Evolutionary conservation across 2,797 vertebrate species (phyloP), one percentile per base, ranked within the genome.

Genomic region (Microhierax caerulescens): DNA sequence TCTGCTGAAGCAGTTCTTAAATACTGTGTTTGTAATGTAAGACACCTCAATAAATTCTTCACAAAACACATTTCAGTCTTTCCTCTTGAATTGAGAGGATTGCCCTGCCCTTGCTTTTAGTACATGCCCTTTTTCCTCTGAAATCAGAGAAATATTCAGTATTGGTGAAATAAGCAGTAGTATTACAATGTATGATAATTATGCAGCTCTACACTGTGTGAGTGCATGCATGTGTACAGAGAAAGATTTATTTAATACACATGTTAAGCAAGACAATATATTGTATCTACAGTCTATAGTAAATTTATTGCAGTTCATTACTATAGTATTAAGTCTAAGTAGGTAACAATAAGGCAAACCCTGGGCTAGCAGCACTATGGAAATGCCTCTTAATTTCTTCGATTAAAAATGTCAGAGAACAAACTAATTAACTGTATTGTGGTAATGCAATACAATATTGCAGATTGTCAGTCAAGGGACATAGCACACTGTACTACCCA

Each of bases 401-500:
- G 50, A 45, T 21, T 48, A 18, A 57, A 45, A 76, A 28, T 5
- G 11, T 21, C 10, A 43, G 60, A 56, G 36, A 82, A 23, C 7
- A 43, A 36, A 37, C 53, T 27, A 21, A 10, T 48, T 41, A 10
- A 28, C 76, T 39, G 28, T 64, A 10, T 3, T 41, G 50, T 39
- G 41, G 47, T 7, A 20, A 32, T 4, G 47, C 63, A 67, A 32
- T 32, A 19, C 5, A 72, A 2, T 1, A 32, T 14, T 68, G 63
- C 57, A 85, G 79, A 22, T 37, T 25, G 20, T 22, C 67, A 83
- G 51, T 16, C 15, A 27, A 27, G 57, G 84, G 53, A 8, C 1
- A 1, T 7, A 24, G 5, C 37, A 57, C 27, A 23, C 6, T 1
- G 9, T 39, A 7, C 36, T 5, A 9, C 24, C 17, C 74, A 32